phyloP scores from a whole-genome alignment of 2,888 invertebrate species.

The Drosophila trichaetosa region DNA sequence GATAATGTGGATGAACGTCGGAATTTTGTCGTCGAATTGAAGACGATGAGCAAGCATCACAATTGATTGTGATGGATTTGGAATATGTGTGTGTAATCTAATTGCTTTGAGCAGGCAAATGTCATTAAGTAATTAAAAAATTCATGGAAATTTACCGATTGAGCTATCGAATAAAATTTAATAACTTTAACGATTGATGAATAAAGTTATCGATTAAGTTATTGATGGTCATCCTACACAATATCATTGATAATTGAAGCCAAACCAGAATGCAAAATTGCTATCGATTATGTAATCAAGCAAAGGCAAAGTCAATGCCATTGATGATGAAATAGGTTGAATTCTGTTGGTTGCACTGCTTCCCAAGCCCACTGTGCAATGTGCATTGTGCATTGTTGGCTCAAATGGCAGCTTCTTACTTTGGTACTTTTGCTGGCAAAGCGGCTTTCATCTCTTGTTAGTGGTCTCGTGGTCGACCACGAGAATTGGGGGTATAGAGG shows the following conservation, averaged over 20 bases:
- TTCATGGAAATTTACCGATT: neutral
- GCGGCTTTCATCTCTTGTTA: constrained; percentile 51
- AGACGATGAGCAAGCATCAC: constrained; percentile 25
- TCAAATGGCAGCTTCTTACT: constrained; percentile 24
- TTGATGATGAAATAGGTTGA: neutral
- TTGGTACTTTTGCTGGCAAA: constrained; percentile 32
- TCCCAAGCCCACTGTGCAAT: constrained; percentile 25
- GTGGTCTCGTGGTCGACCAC: constrained; percentile 17
- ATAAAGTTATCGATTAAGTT: neutral
- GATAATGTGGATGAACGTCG: constrained; percentile 17
- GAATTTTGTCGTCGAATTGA: constrained; percentile 31
- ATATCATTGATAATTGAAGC: neutral
- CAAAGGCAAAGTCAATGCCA: neutral
- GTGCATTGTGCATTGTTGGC: neutral
- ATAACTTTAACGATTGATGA: neutral
- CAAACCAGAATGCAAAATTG: neutral
- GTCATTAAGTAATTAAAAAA: neutral
- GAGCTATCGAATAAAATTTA: neutral
- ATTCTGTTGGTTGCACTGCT: neutral
- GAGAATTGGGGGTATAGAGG: neutral
- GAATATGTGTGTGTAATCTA: constrained; percentile 4
- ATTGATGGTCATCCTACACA: neutral
- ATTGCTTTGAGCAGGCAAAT: constrained; percentile 1
- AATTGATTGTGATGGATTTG: constrained; percentile 51
- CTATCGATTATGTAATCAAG: neutral